Base-by-base conservation (phyloP, 1,140 invertebrate genomes). In the Brachystomella parvula region DNA sequence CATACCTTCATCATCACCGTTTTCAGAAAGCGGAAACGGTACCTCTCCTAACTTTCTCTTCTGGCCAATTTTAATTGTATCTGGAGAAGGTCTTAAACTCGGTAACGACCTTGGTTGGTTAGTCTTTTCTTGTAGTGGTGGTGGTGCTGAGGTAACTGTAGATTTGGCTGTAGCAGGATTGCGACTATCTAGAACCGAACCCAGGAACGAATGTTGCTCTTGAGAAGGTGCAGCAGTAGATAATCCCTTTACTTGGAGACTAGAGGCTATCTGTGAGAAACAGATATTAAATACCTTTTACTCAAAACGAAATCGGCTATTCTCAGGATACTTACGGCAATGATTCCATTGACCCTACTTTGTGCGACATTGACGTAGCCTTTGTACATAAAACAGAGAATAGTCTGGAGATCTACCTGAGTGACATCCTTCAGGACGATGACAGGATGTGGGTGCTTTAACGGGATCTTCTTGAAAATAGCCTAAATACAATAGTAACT, bases 381-480 rank as follows among this genome's bases (percentile, higher is more conserved):
- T 79, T 90, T 89, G 84, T 94, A 94, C 90, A 94, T 95, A 84
- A 93, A 94, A 83, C 93, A 89, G 76, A 94, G 87, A 75, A 94
- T 85, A 72, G 89, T 92, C 76, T 89, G 84, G 77, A 94, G 83
- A 80, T 94, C 90, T 74, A 86, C 82, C 80, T 91, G 90, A 76
- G 88, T 86, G 75, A 93, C 89, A 87, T 93, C 90, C 80, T 92
- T 91, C 69, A 94, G 83, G 76, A 94, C 92, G 76, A 94, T 89
- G 77, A 94, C 92, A 74, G 90, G 92, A 79, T 93, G 89, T 53
- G 49, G 49, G 24, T 53, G 49, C 68, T 24, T 24, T 6, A 39
- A 39, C 24, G 49, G 49, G 24, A 53, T 53, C 3, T 12, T 53
- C 6, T 53, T 9, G 21, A 53, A 53, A 6, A 53, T 53, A 39